phyloP scores from a whole-genome alignment of 2,113 vertebrate genomes.

The Buteo buteo region DNA sequence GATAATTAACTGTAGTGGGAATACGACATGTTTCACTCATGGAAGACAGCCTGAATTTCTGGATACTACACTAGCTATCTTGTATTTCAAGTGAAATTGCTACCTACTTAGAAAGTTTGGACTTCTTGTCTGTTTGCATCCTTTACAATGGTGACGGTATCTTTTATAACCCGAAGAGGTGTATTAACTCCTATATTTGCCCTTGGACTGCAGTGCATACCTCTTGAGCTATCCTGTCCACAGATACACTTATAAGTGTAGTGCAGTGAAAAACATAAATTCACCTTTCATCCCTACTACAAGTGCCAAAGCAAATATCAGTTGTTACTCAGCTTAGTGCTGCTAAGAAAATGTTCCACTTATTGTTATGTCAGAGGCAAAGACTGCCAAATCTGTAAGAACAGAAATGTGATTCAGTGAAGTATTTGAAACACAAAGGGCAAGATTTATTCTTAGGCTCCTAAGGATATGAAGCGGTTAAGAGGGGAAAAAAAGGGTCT shows the following conservation, averaged over 20 bases:
- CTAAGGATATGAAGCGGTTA: not conserved
- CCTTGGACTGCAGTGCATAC: not conserved
- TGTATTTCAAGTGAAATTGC: not conserved
- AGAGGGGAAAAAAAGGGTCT: not conserved
- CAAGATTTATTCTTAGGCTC: conserved; percentile 28
- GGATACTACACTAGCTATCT: not conserved
- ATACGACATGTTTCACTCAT: not conserved
- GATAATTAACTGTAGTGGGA: not conserved
- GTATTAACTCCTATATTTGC: not conserved
- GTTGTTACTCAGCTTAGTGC: conserved; percentile 27
- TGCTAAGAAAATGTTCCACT: conserved; percentile 40
- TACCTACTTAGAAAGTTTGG: not conserved
- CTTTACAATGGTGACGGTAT: not conserved
- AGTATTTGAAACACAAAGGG: conserved; percentile 27
- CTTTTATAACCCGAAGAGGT: not conserved
- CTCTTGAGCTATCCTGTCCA: not conserved
- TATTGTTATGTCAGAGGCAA: conserved; percentile 35
- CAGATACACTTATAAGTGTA: not conserved
- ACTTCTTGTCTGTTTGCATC: not conserved
- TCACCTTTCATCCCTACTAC: not conserved
- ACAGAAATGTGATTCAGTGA: conserved; percentile 25
- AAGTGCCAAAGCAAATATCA: conserved; percentile 22
- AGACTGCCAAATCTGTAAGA: conserved; percentile 28
- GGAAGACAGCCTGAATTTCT: not conserved
- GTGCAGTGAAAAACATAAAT: conserved; percentile 1